phyloP scores from a whole-genome alignment of 2,113 vertebrate genomes.

The Phylloscopus trochiloides region DNA sequence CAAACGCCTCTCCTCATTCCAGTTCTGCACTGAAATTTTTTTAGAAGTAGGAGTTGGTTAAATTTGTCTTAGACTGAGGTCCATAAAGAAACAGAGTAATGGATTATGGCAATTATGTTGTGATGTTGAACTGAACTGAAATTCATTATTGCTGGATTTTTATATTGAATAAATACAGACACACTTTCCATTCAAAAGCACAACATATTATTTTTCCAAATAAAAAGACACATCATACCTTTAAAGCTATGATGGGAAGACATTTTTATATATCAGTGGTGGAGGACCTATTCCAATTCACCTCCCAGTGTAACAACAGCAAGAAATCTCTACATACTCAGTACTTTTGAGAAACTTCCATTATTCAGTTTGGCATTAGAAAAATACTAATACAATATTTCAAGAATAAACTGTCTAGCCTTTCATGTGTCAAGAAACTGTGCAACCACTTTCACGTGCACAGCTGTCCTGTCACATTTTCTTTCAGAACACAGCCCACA shows the following conservation, averaged over 20 bases:
- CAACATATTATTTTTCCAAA: not conserved
- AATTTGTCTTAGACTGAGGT: not conserved
- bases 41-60: not conserved
- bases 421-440: not conserved
- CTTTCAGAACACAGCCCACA: not conserved
- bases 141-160: not conserved
- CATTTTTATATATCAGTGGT: not conserved
- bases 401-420: not conserved
- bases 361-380: not conserved
- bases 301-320: not conserved
- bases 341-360: not conserved
- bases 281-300: not conserved
- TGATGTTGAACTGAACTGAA: not conserved
- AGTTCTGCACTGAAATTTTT: not conserved
- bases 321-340: fast-evolving
- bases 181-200: not conserved
- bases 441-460: not conserved
- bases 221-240: not conserved
- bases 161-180: not conserved
- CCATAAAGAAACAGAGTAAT: not conserved
- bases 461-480: not conserved
- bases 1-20: not conserved
- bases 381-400: not conserved
- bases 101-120: not conserved
- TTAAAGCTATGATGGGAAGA: not conserved